Percentiles rank a stretch among this genome's conserved stretches.
These are phyloP conservation scores for Corella eumyota DNA, from an alignment of 23 tunicate species.

Conservation along the genomic window DNA sequence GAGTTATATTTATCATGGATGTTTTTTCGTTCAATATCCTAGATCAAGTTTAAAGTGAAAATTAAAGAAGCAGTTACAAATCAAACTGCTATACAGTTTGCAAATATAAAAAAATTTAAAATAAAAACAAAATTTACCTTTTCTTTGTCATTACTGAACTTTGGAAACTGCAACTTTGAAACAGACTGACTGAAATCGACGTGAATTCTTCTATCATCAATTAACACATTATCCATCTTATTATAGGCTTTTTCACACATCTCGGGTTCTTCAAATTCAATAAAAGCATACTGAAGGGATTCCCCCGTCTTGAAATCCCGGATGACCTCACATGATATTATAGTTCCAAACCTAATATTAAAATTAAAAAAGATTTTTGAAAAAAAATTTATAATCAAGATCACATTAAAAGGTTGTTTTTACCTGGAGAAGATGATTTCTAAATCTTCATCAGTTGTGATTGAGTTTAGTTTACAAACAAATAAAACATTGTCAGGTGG, in stretches of 20 bases:
- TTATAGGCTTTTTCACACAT: slow-evolving; percentile 89
- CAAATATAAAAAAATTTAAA: background rate
- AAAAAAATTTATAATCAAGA: no score
- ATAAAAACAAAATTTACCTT: background rate
- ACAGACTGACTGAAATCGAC: slow-evolving; percentile 99
- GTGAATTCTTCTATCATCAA: slow-evolving; percentile 96
- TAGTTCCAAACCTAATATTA: slow-evolving; percentile 79
- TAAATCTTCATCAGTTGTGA: slow-evolving; percentile 95
- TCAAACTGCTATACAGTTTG: no score
- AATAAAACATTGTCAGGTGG: slow-evolving; percentile 97
- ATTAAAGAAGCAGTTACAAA: no score
- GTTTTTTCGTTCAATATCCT: no score
- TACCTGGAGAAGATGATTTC: slow-evolving; percentile 93
- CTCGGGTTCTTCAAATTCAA: slow-evolving; percentile 81
- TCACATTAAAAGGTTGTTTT: no score
- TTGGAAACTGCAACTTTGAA: slow-evolving; percentile 50
- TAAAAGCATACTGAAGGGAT: slow-evolving; percentile 91
- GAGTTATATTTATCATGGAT: no score
- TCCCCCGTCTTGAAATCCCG: slow-evolving; percentile 80
- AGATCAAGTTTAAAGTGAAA: no score
- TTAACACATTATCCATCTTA: slow-evolving; percentile 98
- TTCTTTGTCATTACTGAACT: background rate
- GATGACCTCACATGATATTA: slow-evolving; percentile 79
- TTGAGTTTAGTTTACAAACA: slow-evolving; percentile 86
- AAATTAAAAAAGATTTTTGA: no score